Conservation (phyloP, 2,113 vertebrate genomes). For the Bolborhynchus lineola region DNA sequence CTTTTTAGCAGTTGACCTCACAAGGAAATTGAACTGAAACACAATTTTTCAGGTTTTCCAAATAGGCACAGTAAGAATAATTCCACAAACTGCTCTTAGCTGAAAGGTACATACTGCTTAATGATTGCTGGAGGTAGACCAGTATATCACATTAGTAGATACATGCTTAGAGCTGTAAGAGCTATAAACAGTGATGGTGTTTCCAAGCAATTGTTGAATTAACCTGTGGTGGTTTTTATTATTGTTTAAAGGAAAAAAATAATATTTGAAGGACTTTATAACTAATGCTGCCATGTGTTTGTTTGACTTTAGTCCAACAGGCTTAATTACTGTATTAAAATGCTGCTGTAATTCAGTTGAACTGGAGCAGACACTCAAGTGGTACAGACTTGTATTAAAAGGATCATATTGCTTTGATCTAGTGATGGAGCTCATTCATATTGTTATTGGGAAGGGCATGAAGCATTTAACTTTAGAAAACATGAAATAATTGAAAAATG, state of each 20-base stretch:
- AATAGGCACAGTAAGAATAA: not conserved
- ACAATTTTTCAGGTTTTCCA: not conserved
- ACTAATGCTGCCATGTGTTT: not conserved
- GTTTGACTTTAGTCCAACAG: not conserved
- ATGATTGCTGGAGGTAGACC: not conserved
- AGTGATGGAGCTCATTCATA: not conserved
- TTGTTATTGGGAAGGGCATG: not conserved
- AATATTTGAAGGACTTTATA: not conserved
- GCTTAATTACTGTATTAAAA: not conserved
- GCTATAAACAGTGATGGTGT: not conserved
- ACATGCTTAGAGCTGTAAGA: not conserved
- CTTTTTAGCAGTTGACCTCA: not conserved
- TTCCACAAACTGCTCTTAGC: not conserved
- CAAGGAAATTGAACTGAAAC: not conserved
- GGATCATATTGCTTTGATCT: not conserved
- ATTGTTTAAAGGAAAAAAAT: not conserved
- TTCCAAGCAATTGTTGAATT: not conserved
- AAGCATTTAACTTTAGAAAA: not conserved
- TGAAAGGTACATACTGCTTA: not conserved
- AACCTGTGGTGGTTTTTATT: not conserved
- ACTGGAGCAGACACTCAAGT: not conserved
- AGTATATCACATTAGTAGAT: not conserved
- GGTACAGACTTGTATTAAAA: not conserved
- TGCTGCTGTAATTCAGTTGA: not conserved
- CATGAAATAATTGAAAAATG: not conserved